Conservation (phyloP, 2,888 invertebrate genomes). For the Cepaea hortensis region DNA sequence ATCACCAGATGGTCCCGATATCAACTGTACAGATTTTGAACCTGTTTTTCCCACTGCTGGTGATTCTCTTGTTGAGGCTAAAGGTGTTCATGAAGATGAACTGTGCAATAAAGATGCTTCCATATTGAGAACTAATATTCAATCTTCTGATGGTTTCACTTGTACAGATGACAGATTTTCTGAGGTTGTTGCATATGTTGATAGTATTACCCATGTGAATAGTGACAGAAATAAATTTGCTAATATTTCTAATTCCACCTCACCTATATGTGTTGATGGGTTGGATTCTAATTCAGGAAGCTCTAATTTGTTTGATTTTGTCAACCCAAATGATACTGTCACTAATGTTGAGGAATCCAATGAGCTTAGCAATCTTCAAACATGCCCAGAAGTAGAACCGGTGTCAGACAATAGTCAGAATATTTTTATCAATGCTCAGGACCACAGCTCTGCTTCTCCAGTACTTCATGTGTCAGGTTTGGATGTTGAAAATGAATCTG, state of each 20-base stretch:
- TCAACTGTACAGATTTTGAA: conserved; percentile 35
- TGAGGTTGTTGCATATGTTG: not conserved
- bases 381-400: not conserved
- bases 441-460: not conserved
- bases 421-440: not conserved
- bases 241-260: not conserved
- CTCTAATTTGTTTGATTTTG: not conserved
- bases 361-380: too few relatives aligned
- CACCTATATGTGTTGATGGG: too few relatives aligned
- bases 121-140: not conserved
- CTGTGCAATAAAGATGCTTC: conserved; percentile 13
- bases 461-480: too few relatives aligned
- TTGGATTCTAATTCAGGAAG: not conserved
- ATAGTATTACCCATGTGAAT: not conserved
- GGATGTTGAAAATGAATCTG: not conserved
- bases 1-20: conserved; percentile 2
- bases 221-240: not conserved
- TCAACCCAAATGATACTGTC: not conserved
- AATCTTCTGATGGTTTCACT: not conserved
- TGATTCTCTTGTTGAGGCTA: not conserved
- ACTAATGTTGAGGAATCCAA: too few relatives aligned
- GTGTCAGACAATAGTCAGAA: not conserved
- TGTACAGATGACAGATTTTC: not conserved
- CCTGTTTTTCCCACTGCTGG: not conserved
- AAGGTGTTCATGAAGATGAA: not conserved